phyloP scores from a whole-genome alignment of 2,888 invertebrate species.

The Resseliella maxima region DNA sequence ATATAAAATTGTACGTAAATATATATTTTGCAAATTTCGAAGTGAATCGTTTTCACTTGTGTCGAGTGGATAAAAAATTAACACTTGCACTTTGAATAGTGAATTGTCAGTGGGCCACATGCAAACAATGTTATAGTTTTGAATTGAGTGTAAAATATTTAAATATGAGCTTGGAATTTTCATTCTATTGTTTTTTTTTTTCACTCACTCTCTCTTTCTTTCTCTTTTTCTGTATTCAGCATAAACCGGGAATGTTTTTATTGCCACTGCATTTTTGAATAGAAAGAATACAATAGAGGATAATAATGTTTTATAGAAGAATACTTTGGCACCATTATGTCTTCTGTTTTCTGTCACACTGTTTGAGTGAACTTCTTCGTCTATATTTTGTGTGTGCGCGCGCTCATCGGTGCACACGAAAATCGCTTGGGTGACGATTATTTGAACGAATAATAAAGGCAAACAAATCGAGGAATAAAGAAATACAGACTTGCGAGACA shows the following conservation, averaged over 20 bases:
- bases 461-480: not conserved
- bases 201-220: too few relatives aligned
- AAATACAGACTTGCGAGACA: not conserved
- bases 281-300: constrained; percentile 30
- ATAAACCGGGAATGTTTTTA: not conserved
- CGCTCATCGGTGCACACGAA: not conserved
- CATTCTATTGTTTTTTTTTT: not conserved
- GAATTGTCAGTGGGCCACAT: not conserved
- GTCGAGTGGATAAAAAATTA: not conserved
- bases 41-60: not conserved
- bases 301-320: constrained; percentile 33
- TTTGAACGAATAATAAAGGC: constrained; percentile 48
- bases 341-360: not conserved
- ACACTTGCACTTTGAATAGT: not conserved
- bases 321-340: constrained; percentile 45
- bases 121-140: not conserved
- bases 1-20: not conserved
- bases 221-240: not conserved
- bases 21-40: not conserved
- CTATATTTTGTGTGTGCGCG: too few relatives aligned
- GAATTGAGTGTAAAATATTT: constrained; percentile 17
- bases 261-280: constrained; percentile 12
- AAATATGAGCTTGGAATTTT: not conserved
- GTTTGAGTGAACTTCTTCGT: not conserved
- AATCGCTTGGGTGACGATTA: constrained; percentile 46